These are phyloP conservation scores for Notothenia coriiceps DNA, from an alignment of 2,113 vertebrate species.

Conservation along the genomic window DNA sequence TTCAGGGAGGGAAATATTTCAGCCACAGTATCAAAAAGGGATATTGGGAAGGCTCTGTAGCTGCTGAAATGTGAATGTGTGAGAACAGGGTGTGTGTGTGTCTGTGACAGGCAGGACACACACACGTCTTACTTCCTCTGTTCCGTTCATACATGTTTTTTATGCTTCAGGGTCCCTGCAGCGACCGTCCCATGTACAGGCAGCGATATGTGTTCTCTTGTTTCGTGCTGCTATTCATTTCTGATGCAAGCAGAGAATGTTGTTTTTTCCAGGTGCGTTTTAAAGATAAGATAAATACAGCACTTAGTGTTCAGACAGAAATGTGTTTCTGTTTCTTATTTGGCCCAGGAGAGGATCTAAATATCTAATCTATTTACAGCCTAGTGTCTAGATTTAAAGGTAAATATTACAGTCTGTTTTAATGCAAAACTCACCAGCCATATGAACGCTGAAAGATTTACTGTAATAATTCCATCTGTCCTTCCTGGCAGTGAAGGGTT, in stretches of 20 bases:
- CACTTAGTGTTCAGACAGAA: conserved; percentile 30
- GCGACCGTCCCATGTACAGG: conserved; percentile 11
- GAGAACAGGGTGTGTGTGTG: not conserved
- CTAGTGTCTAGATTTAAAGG: not conserved
- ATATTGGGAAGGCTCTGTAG: conserved; percentile 22
- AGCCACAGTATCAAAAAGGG: conserved; percentile 71
- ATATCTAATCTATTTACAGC: not conserved
- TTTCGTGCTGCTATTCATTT: conserved; percentile 48
- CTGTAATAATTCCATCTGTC: not conserved
- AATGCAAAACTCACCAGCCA: not conserved
- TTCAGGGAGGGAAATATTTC: conserved; percentile 45
- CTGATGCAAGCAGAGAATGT: conserved; percentile 22
- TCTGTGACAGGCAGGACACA: conserved; percentile 4
- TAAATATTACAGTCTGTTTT: not conserved
- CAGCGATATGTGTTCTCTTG: conserved; percentile 11
- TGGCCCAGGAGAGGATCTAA: not conserved
- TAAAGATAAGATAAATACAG: conserved; percentile 16
- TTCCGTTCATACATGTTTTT: not conserved
- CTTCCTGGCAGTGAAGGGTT: not conserved
- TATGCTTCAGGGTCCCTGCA: not conserved
- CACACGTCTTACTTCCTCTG: conserved; percentile 3
- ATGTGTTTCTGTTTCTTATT: not conserved
- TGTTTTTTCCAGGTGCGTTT: not conserved
- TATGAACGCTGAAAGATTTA: not conserved
- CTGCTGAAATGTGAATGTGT: conserved; percentile 10